These are phyloP conservation scores for Hanleya hanleyi DNA, from an alignment of 2,888 invertebrate genomes.

Conservation along the genomic window DNA sequence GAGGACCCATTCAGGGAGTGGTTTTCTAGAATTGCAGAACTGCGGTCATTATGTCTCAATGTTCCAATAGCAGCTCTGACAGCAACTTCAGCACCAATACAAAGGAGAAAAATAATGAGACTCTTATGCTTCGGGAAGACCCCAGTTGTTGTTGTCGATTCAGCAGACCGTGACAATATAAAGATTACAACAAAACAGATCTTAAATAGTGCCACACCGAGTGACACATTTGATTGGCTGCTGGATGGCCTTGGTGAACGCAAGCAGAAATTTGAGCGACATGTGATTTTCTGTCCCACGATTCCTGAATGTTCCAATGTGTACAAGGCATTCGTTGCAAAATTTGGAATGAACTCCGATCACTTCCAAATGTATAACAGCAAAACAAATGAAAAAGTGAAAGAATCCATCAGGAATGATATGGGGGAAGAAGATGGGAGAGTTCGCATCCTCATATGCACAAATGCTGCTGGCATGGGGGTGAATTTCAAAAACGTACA, in stretches of 20 bases:
- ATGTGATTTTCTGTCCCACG: constrained; percentile 33
- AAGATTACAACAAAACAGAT: constrained; percentile 15
- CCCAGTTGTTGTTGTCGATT: constrained; percentile 6
- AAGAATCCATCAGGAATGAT: constrained; percentile 27
- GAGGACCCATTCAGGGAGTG: constrained; percentile 30
- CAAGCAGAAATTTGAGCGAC: constrained; percentile 9
- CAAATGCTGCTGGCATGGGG: neutral
- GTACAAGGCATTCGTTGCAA: constrained; percentile 17
- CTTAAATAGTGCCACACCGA: neutral
- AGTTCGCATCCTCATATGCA: constrained; percentile 29
- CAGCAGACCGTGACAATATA: constrained; percentile 25
- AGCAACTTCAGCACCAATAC: constrained; percentile 18
- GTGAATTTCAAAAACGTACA: constrained; percentile 7
- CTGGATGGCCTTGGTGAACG: constrained; percentile 11
- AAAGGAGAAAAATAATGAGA: constrained; percentile 18
- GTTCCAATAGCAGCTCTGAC: constrained; percentile 23
- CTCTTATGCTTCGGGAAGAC: constrained; percentile 5
- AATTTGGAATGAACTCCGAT: constrained; percentile 8
- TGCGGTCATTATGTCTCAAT: constrained; percentile 12
- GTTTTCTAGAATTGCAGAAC: constrained; percentile 31
- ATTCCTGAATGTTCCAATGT: constrained; percentile 30
- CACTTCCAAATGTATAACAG: constrained; percentile 35
- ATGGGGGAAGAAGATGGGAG: constrained; percentile 22
- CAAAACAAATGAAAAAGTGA: constrained; percentile 27
- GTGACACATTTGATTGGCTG: constrained; percentile 14